These are phyloP conservation scores for Onychomys leucogaster DNA, from an alignment of 2,797 vertebrate genomes.

Conservation along the genomic window DNA sequence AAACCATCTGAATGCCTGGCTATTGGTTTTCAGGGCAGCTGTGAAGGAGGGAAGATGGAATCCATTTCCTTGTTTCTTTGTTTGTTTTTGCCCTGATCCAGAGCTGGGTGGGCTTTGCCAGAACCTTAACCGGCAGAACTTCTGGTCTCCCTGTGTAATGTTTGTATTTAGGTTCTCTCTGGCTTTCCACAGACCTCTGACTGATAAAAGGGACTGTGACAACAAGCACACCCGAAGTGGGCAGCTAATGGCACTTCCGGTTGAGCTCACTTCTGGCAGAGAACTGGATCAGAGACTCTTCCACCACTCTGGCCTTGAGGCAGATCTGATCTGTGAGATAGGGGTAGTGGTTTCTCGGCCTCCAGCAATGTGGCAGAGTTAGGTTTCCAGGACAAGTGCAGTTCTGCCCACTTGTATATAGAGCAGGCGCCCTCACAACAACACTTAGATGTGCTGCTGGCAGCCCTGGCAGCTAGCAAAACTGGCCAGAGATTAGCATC, in stretches of 20 bases:
- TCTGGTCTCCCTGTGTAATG: background rate
- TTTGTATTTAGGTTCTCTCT: slow-evolving; percentile 35
- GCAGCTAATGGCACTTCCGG: slow-evolving; percentile 79
- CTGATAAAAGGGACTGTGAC: slow-evolving; percentile 68
- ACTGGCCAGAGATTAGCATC: background rate
- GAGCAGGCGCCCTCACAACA: background rate
- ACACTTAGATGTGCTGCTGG: background rate
- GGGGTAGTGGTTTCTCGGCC: slow-evolving; percentile 72
- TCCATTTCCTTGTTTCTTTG: background rate
- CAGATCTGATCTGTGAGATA: slow-evolving; percentile 74
- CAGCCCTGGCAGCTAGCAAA: slow-evolving; percentile 5
- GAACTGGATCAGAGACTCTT: slow-evolving; percentile 54
- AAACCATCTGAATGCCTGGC: background rate
- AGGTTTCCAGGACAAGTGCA: slow-evolving; percentile 51
- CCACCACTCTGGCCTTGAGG: slow-evolving; percentile 71
- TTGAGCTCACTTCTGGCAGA: slow-evolving; percentile 82
- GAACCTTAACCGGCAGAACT: background rate
- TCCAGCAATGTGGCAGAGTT: background rate
- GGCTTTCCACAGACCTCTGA: slow-evolving; percentile 66
- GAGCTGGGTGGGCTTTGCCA: background rate
- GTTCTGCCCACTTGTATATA: background rate
- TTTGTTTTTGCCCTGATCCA: background rate
- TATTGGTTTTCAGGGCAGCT: background rate
- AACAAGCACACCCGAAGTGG: slow-evolving; percentile 48
- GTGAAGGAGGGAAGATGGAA: background rate